Evolutionary conservation across 2,888 invertebrate species (phyloP), one percentile per base, ranked within the genome.

Genomic region (Hypena proboscidalis): DNA sequence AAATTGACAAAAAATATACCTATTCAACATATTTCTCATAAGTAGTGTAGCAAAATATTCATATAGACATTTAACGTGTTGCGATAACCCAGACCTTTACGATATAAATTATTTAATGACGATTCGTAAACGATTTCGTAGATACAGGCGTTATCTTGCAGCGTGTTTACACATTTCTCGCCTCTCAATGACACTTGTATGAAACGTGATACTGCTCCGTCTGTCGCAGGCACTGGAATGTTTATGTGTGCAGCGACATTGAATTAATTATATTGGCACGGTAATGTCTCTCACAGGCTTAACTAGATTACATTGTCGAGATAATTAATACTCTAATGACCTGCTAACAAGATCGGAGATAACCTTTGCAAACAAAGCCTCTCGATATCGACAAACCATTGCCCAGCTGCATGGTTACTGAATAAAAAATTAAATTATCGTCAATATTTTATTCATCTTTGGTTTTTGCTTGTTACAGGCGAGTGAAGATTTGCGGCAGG

Each of bases 381-480:
- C n/a, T n/a, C n/a, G n/a, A n/a, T 38, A n/a, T 31, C 14, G 15
- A 2, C n/a, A 41, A 15, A 34, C 23, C 34, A 4, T 1, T 14
- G 23, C 31, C 17, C 10, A 20, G 23, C 1, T 8, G 9, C 3
- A 5, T 13, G 6, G 7, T 13, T 8, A 11, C n/a, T 7, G 4
- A 22, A 32, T 4, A 4, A 11, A n/a, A 30, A 33, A 29, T 33
- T 22, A 27, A 39, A 14, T 7, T 10, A 5, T n/a, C n/a, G n/a
- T n/a, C n/a, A n/a, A n/a, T n/a, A n/a, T n/a, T n/a, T n/a, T n/a
- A n/a, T n/a, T n/a, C n/a, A n/a, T n/a, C n/a, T n/a, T n/a, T n/a
- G 3, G 21, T 13, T 23, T 34, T 54, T 47, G 17, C 51, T 86
- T 80, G 78, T 89, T 87, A 0, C 85, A 90, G 90, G 90, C 72